These are phyloP conservation scores for Micoletzkya japonica DNA, from an alignment of 2,888 invertebrate genomes.

Conservation along the genomic window DNA sequence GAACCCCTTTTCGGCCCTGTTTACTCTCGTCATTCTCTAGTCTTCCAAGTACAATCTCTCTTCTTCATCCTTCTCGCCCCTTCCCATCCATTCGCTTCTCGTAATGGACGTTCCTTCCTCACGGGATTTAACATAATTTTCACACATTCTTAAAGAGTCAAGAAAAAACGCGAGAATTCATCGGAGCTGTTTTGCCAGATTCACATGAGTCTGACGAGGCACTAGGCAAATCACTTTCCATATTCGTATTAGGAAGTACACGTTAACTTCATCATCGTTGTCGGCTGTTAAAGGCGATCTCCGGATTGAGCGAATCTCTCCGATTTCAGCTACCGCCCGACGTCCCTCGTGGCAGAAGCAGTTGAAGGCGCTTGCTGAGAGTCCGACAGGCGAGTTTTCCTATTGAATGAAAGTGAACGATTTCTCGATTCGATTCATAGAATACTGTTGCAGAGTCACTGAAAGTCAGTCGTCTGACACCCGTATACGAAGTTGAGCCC, in stretches of 20 bases:
- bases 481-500: too few relatives aligned
- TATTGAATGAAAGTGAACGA: slow-evolving; percentile 15
- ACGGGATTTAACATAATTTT: too few relatives aligned
- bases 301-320: too few relatives aligned
- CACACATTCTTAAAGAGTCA: too few relatives aligned
- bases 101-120: too few relatives aligned
- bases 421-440: too few relatives aligned
- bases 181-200: background rate
- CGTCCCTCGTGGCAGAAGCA: slow-evolving; percentile 16
- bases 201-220: background rate
- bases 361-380: slow-evolving; percentile 1
- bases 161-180: too few relatives aligned
- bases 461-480: too few relatives aligned
- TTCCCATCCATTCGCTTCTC: background rate
- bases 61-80: background rate
- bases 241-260: too few relatives aligned
- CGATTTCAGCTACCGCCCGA: slow-evolving; percentile 5
- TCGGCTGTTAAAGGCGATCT: background rate
- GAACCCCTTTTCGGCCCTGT: background rate
- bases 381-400: too few relatives aligned
- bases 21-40: background rate
- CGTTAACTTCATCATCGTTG: too few relatives aligned
- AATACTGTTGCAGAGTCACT: too few relatives aligned
- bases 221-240: background rate
- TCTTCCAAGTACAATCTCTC: background rate